A percentile compares a stretch with the other conserved stretches of the same genome.
Conservation (phyloP, 2,888 invertebrate species). For the Drosophila flavopinicola region DNA sequence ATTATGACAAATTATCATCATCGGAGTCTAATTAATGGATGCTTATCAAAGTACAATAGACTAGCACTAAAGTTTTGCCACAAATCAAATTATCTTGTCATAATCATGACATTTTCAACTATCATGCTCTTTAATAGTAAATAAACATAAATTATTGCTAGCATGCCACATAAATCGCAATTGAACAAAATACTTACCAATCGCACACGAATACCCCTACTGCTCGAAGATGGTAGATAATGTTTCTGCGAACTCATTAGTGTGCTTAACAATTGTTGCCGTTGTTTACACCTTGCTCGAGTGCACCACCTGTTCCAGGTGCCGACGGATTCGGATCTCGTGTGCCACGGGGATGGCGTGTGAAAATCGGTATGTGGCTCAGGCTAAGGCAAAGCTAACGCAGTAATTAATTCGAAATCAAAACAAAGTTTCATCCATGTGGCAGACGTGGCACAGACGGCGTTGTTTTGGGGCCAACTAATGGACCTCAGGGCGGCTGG, state of each 20-base stretch:
- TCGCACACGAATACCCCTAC: constrained; percentile 34
- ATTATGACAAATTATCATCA: no score
- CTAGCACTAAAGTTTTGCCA: no score
- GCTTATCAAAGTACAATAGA: no score
- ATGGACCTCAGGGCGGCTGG: constrained; percentile 17
- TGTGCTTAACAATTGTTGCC: constrained; percentile 33
- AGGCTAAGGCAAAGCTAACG: constrained; percentile 26
- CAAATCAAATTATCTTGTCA: no score
- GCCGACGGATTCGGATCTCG: not conserved
- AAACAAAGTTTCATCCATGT: constrained; percentile 22
- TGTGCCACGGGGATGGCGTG: constrained; percentile 39
- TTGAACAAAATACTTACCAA: not conserved
- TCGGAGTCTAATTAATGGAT: no score
- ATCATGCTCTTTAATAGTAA: no score
- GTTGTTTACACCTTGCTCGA: constrained; percentile 41
- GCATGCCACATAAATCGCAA: constrained; percentile 4
- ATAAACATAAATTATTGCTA: no score
- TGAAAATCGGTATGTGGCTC: constrained; percentile 50
- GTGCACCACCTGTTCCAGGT: constrained; percentile 20
- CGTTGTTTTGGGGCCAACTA: constrained; percentile 1
- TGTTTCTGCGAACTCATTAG: constrained; percentile 60
- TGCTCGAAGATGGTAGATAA: constrained; percentile 35
- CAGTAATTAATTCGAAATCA: constrained; percentile 51
- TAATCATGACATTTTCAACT: no score
- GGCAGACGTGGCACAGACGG: constrained; percentile 40